Conservation (phyloP, 2,888 invertebrate genomes). For the Lepidochitona cinerea region DNA sequence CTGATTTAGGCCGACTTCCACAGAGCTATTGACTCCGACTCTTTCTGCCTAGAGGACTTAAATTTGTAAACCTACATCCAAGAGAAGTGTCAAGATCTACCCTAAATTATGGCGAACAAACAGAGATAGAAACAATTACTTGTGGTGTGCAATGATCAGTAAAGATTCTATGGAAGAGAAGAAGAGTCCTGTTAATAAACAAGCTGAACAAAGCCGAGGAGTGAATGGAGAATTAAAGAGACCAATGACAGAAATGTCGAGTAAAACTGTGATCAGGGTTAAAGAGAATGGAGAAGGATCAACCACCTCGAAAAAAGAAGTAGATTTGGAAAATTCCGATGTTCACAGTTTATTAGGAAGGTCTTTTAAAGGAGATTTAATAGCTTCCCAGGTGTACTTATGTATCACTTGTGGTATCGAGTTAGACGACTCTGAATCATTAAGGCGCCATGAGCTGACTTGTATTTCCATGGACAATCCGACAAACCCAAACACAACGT, state of each 20-base stretch:
- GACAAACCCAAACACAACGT: not conserved
- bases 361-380: not conserved
- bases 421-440: not conserved
- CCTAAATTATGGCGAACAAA: too few relatives aligned
- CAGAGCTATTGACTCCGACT: too few relatives aligned
- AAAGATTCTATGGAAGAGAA: too few relatives aligned
- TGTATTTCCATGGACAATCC: not conserved
- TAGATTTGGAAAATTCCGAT: not conserved
- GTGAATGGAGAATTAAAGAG: too few relatives aligned
- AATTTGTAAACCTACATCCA: too few relatives aligned
- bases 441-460: not conserved
- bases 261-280: too few relatives aligned
- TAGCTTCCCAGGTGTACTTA: not conserved
- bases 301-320: not conserved
- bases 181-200: too few relatives aligned
- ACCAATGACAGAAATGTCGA: not conserved
- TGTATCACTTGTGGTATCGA: conserved; percentile 5
- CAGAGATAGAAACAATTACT: not conserved
- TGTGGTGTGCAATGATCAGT: not conserved
- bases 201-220: too few relatives aligned
- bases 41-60: too few relatives aligned
- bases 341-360: conserved; percentile 1
- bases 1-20: too few relatives aligned
- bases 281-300: too few relatives aligned
- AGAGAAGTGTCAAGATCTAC: too few relatives aligned